These are phyloP conservation scores for Argyrosomus japonicus DNA, from an alignment of 2,113 vertebrate genomes.

Conservation along the genomic window DNA sequence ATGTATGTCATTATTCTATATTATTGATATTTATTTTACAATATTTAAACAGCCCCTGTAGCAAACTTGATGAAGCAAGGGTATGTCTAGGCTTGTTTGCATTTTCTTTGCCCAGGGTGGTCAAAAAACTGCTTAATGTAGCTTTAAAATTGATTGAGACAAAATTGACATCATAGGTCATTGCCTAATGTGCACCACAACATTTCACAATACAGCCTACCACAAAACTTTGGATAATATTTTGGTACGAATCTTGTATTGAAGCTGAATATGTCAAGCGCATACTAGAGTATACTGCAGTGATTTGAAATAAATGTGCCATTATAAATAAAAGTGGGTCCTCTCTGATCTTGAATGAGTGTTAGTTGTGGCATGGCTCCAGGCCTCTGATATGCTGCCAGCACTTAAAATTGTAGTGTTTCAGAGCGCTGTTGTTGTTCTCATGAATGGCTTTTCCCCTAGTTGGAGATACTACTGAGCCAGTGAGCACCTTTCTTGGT, in stretches of 20 bases:
- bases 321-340: neutral
- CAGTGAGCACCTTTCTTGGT: neutral
- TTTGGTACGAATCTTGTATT: neutral
- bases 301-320: neutral
- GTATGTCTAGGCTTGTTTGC: neutral
- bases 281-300: neutral
- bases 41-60: neutral
- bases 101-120: constrained; percentile 1
- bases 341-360: neutral
- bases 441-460: neutral
- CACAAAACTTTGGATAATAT: neutral
- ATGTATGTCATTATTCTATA: neutral
- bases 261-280: neutral
- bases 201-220: neutral
- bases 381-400: neutral
- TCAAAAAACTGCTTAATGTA: neutral
- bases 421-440: neutral
- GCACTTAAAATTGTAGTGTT: neutral
- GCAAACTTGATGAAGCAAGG: neutral
- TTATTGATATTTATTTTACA: neutral
- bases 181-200: neutral
- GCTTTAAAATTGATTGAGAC: neutral
- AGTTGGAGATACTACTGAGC: constrained; percentile 9
- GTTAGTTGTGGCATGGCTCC: neutral
- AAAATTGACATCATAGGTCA: constrained; percentile 4